phyloP scores from a whole-genome alignment of 2,888 invertebrate genomes.

The Agapostemon virescens region DNA sequence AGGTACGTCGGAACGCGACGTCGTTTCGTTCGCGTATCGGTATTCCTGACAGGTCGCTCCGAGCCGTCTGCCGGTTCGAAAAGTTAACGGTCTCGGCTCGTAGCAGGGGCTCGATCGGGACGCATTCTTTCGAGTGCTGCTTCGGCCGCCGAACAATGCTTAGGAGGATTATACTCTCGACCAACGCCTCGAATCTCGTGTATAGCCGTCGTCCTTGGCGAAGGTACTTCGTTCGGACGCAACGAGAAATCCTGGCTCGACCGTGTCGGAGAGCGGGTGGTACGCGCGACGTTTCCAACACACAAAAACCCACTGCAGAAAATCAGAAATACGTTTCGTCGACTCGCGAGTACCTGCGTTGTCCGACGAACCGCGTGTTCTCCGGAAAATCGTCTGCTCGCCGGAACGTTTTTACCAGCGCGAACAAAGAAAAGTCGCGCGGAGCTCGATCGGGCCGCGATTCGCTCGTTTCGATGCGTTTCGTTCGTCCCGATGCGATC shows the following conservation, averaged over 20 bases:
- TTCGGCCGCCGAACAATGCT: conserved; percentile 29
- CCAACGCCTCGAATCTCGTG: neutral
- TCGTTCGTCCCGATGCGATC: neutral
- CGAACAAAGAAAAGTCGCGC: neutral
- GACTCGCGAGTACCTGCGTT: neutral
- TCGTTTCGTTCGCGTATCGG: neutral
- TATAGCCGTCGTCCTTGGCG: neutral
- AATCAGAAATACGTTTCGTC: neutral
- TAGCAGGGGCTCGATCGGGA: neutral
- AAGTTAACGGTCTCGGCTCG: conserved; percentile 6
- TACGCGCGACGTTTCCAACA: neutral
- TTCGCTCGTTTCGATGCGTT: neutral
- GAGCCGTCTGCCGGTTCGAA: neutral
- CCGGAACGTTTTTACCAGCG: neutral
- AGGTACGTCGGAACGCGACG: no score
- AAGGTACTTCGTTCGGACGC: neutral
- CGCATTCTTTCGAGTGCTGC: conserved; percentile 9
- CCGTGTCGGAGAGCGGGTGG: neutral
- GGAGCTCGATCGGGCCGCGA: neutral
- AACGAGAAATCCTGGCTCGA: conserved; percentile 9
- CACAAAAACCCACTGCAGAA: neutral
- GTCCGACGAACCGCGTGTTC: neutral
- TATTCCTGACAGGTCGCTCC: neutral
- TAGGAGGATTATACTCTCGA: conserved; percentile 20
- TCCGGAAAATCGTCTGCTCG: neutral